Conservation (phyloP, 2,113 vertebrate genomes). For the Morone chrysops region DNA sequence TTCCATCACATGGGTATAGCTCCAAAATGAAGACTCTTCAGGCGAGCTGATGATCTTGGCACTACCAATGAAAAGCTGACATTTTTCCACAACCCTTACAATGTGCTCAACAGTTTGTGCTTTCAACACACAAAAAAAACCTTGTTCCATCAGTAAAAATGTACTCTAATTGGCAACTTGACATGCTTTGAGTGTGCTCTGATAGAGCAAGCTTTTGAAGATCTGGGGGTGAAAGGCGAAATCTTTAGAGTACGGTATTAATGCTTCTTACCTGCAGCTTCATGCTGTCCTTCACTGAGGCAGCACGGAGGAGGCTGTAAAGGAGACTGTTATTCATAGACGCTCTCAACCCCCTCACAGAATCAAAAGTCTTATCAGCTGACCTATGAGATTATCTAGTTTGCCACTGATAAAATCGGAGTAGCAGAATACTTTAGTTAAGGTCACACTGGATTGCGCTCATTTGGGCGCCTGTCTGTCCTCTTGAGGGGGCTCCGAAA, state of each 20-base stretch:
- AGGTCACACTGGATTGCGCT: constrained; percentile 37
- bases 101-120: not conserved
- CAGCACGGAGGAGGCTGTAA: not conserved
- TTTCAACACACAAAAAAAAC: not conserved
- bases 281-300: not conserved
- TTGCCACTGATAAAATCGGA: constrained; percentile 35
- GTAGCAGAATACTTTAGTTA: constrained; percentile 22
- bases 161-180: constrained; percentile 14
- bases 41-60: not conserved
- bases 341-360: not conserved
- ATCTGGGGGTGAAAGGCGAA: not conserved
- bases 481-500: constrained; percentile 78
- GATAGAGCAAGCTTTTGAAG: not conserved
- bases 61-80: not conserved
- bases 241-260: not conserved
- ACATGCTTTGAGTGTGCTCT: constrained; percentile 6
- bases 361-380: constrained; percentile 35
- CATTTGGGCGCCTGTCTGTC: constrained; percentile 26
- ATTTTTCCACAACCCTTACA: not conserved
- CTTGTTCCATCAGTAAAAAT: constrained; percentile 3
- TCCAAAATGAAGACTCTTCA: no score
- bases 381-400: constrained; percentile 45
- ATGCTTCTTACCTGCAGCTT: not conserved
- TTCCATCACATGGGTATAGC: no score
- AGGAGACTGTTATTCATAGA: not conserved